phyloP scores from a whole-genome alignment of 2,797 vertebrate species.

The Oreochromis grahami region DNA sequence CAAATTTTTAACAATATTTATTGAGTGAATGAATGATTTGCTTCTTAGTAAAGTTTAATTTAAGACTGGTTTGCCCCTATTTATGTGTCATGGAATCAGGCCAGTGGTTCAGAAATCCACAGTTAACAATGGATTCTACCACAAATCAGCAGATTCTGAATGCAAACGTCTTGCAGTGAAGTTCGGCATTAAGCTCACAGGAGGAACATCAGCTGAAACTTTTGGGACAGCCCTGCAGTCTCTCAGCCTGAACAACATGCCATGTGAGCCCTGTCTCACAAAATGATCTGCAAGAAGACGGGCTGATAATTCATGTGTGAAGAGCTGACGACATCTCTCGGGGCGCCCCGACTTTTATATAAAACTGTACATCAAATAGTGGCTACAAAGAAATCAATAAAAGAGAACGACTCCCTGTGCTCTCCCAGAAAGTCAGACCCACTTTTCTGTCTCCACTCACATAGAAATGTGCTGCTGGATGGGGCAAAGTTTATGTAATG shows the following conservation, averaged over 20 bases:
- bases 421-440: not conserved
- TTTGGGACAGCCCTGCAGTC: not conserved
- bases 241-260: not conserved
- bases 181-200: not conserved
- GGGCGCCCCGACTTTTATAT: not conserved
- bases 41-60: not conserved
- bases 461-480: not conserved
- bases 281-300: not conserved
- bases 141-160: not conserved
- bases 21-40: not conserved
- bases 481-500: not conserved
- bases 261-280: not conserved
- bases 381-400: not conserved
- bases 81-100: not conserved
- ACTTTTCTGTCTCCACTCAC: not conserved
- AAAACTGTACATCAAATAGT: not conserved
- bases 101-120: not conserved
- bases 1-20: not conserved
- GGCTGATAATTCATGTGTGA: not conserved
- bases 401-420: fast-evolving
- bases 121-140: not conserved
- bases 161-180: not conserved
- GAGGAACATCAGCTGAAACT: not conserved
- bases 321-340: not conserved
- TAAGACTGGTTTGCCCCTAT: not conserved